phyloP scores from a whole-genome alignment of 2,113 vertebrate genomes.

The Machaerirhynchus nigripectus region DNA sequence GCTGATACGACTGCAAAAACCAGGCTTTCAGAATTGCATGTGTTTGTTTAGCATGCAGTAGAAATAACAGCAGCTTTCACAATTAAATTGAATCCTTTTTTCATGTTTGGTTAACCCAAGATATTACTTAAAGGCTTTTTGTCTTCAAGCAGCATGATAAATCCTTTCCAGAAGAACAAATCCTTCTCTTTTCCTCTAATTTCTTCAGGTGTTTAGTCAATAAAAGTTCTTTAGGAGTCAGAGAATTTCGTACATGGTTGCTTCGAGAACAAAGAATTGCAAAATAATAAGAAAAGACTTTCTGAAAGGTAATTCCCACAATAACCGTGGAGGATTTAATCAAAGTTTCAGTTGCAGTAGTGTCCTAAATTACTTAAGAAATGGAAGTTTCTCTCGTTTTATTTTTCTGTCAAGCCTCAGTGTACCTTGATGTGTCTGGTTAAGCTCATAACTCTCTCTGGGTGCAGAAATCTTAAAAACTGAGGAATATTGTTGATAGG shows the following conservation, averaged over 20 bases:
- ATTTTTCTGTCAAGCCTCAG: not conserved
- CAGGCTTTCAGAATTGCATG: not conserved
- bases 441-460: not conserved
- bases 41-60: not conserved
- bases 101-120: not conserved
- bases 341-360: not conserved
- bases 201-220: not conserved
- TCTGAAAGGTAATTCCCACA: not conserved
- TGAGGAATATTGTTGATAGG: not conserved
- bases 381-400: not conserved
- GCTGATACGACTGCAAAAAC: not conserved
- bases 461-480: not conserved
- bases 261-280: not conserved
- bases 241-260: rapidly evolving
- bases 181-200: not conserved
- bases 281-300: not conserved
- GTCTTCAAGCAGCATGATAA: not conserved
- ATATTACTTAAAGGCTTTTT: not conserved
- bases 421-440: not conserved
- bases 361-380: not conserved
- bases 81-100: not conserved
- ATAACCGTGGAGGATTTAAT: not conserved
- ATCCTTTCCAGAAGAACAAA: not conserved
- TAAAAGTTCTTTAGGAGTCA: not conserved
- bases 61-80: not conserved